Conservation (phyloP, 1,140 invertebrate species). For the Cydia pomonella region DNA sequence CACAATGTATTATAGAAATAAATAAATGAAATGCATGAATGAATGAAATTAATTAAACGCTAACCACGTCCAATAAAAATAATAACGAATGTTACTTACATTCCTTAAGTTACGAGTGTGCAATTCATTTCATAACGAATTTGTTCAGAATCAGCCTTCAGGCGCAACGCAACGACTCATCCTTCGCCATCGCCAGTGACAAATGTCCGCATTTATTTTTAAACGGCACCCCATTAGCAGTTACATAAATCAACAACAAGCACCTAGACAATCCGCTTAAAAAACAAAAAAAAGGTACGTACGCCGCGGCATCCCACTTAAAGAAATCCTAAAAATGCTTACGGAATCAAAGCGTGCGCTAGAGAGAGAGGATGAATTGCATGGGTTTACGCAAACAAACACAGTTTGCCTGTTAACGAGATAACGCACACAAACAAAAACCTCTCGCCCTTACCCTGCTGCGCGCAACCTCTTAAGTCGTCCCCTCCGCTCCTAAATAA, state of each 20-base stretch:
- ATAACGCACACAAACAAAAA: slow-evolving; percentile 31
- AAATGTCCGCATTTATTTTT: not conserved
- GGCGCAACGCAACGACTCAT: not conserved
- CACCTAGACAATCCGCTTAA: not conserved
- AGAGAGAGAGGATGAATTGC: slow-evolving; percentile 51
- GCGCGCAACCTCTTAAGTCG: slow-evolving; percentile 19
- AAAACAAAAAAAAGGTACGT: slow-evolving; percentile 6
- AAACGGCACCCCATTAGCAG: slow-evolving; percentile 12
- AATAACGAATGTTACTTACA: no score
- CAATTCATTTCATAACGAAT: no score
- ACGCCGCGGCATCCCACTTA: slow-evolving; percentile 7
- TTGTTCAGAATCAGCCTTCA: no score
- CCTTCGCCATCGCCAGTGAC: not conserved
- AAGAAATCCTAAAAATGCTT: slow-evolving; percentile 22
- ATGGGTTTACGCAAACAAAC: slow-evolving; percentile 39
- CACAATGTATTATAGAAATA: no score
- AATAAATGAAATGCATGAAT: no score
- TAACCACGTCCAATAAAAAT: not conserved
- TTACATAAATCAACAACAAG: slow-evolving; percentile 8
- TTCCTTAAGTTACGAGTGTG: no score
- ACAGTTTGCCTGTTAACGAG: slow-evolving; percentile 21
- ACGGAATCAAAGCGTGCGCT: slow-evolving; percentile 12
- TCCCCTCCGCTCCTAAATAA: slow-evolving; percentile 19
- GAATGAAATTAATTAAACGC: no score
- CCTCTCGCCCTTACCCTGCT: slow-evolving; percentile 19